Conservation (phyloP, 2,888 invertebrate genomes). For the Hirtodrosophila histrioides region DNA sequence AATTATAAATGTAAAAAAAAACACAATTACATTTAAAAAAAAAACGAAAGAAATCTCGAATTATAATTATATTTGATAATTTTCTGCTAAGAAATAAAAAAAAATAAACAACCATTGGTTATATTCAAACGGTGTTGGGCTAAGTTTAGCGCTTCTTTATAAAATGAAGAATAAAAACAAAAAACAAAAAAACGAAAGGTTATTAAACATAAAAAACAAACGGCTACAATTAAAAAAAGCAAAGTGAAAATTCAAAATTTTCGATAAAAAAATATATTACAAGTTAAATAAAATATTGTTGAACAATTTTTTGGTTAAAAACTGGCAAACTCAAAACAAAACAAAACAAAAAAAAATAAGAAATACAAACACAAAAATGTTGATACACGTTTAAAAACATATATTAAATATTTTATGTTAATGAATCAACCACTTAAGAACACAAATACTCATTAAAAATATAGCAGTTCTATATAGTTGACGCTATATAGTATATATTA, state of each 20-base stretch:
- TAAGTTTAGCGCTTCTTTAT: conserved; percentile 73
- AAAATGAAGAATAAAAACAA: conserved; percentile 67
- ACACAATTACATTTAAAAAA: conserved; percentile 10
- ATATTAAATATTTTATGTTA: conserved; percentile 34
- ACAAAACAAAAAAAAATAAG: conserved; percentile 10
- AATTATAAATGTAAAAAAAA: conserved; percentile 12
- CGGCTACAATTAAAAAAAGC: conserved; percentile 27
- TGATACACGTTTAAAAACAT: conserved; percentile 22
- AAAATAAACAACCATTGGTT: conserved; percentile 57
- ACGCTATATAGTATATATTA: conserved; percentile 27
- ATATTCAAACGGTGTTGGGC: conserved; percentile 71
- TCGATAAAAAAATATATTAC: conserved; percentile 38
- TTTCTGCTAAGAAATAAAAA: conserved; percentile 36
- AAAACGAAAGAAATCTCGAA: conserved; percentile 65
- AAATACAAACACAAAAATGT: conserved; percentile 44
- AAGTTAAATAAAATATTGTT: conserved; percentile 58
- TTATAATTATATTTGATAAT: conserved; percentile 57
- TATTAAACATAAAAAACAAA: conserved; percentile 29
- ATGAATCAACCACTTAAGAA: conserved; percentile 62
- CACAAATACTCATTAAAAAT: conserved; percentile 73
- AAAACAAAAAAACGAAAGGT: background rate
- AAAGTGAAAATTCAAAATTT: conserved; percentile 70
- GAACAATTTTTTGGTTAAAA: conserved; percentile 68
- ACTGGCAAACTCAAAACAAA: conserved; percentile 31
- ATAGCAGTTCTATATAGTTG: conserved; percentile 44